A percentile compares a stretch with the other conserved stretches of the same genome.
phyloP scores from a whole-genome alignment of 2,113 vertebrate species.

The Malurus elegans region DNA sequence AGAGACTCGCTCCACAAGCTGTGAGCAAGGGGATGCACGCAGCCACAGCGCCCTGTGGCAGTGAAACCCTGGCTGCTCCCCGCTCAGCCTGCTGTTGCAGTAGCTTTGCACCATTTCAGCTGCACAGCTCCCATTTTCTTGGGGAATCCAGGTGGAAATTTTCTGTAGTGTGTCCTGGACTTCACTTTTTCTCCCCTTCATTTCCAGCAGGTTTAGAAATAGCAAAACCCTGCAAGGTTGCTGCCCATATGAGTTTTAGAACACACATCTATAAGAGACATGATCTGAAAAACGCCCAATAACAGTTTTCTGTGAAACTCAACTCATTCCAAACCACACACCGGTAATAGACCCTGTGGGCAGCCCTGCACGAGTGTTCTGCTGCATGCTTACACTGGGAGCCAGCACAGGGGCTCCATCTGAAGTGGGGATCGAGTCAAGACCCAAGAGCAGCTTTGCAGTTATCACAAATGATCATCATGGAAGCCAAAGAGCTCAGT shows the following conservation, averaged over 20 bases:
- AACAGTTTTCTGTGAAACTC: neutral
- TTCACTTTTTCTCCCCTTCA: neutral
- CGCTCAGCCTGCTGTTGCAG: accelerated
- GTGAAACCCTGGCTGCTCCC: neutral
- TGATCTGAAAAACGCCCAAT: neutral
- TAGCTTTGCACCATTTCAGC: neutral
- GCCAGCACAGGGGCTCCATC: neutral
- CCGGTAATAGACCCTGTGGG: neutral
- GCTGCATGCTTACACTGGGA: too few relatives aligned
- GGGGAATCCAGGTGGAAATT: neutral
- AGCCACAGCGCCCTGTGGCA: accelerated
- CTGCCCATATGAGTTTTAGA: neutral
- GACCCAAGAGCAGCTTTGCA: neutral
- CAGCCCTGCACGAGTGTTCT: neutral
- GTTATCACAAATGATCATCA: neutral
- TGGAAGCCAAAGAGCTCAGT: neutral
- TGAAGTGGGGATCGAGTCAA: neutral
- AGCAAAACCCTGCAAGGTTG: neutral
- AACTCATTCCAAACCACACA: neutral
- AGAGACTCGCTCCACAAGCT: neutral
- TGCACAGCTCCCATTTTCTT: accelerated
- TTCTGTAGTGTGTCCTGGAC: accelerated
- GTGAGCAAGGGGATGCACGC: accelerated
- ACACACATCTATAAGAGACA: accelerated
- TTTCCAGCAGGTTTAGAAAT: neutral